Evolutionary conservation across 2,888 invertebrate genomes (phyloP), one percentile per base, ranked within the genome.

Genomic region (Anagyrus pseudococci): DNA sequence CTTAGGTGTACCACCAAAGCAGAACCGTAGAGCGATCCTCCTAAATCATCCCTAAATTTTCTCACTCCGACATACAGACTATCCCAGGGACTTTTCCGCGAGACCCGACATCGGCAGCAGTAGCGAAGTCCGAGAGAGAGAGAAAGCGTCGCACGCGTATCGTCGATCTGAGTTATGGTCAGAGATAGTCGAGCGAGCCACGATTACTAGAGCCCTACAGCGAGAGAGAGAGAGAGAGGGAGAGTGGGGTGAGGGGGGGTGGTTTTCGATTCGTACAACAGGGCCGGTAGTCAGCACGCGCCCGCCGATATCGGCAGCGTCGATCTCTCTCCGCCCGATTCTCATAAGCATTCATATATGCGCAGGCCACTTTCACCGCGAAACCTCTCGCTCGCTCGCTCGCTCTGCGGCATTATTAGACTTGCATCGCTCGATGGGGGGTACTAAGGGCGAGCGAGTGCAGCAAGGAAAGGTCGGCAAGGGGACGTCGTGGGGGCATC

Each of bases 341-440:
- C 76, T 76, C 80, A 77, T 78, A 80, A 75, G 75, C 76, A 79
- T 79, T 80, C 78, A 79, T 78, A 76, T 79, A 79, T 79, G 77
- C 79, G 69, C n/a, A 7, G n/a, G 52, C 58, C n/a, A 43, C 53
- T 20, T 26, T 37, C 48, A 6, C 43, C 22, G 20, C 40, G 41
- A 50, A n/a, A 48, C 33, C 33, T 29, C 37, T 61, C 43, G 17
- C 20, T 53, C 49, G 0, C 20, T 1, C 26, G 13, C 33, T 13
- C 50, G 13, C 40, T 25, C 19, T 3, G 29, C 17, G 47, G n/a
- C n/a, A n/a, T n/a, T n/a, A n/a, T 58, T 53, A 58, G 48, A 54
- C 49, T 49, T 54, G 62, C 58, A 63, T 63, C 26, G 49, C 37
- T 40, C 17, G 22, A 13, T 20, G 2, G 10, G 19, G 2, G 2